Percentiles rank a stretch among this genome's conserved stretches.
Evolutionary conservation across 1,140 invertebrate genomes (phyloP).

Genomic region (Branchinecta lynchi): DNA sequence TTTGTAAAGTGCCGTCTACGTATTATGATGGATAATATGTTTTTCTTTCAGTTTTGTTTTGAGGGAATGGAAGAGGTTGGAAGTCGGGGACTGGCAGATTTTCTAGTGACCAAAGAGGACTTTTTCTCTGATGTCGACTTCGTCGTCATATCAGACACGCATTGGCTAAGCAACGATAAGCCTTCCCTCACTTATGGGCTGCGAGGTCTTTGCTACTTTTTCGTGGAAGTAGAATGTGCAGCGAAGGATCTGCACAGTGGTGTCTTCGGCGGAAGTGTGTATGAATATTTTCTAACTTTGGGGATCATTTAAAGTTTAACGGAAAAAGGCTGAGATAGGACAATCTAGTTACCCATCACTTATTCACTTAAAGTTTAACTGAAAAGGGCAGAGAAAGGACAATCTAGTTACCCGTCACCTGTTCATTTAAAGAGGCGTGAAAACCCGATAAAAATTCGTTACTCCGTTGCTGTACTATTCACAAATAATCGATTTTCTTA

Average conservation of each 20-base stretch:
- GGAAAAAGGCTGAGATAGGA: too few relatives aligned
- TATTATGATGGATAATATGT: too few relatives aligned
- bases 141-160: slow-evolving; percentile 97
- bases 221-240: slow-evolving; percentile 73
- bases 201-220: slow-evolving; percentile 83
- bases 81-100: slow-evolving; percentile 80
- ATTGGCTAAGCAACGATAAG: slow-evolving; percentile 91
- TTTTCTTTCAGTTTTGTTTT: slow-evolving; percentile 59
- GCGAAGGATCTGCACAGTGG: slow-evolving; percentile 89
- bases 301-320: too few relatives aligned
- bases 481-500: too few relatives aligned
- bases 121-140: slow-evolving; percentile 75
- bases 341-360: too few relatives aligned
- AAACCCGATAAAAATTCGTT: too few relatives aligned
- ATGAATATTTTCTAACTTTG: slow-evolving; percentile 31
- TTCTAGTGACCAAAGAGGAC: slow-evolving; percentile 55
- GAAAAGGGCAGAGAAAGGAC: too few relatives aligned
- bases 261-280: slow-evolving; percentile 76
- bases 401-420: too few relatives aligned
- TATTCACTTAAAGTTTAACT: too few relatives aligned
- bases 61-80: slow-evolving; percentile 99
- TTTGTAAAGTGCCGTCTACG: too few relatives aligned
- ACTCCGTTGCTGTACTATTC: too few relatives aligned
- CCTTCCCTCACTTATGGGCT: slow-evolving; percentile 95
- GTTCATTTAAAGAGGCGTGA: too few relatives aligned